Base-by-base conservation (phyloP, 2,113 vertebrate genomes). In the Phylloscopus whistleri region DNA sequence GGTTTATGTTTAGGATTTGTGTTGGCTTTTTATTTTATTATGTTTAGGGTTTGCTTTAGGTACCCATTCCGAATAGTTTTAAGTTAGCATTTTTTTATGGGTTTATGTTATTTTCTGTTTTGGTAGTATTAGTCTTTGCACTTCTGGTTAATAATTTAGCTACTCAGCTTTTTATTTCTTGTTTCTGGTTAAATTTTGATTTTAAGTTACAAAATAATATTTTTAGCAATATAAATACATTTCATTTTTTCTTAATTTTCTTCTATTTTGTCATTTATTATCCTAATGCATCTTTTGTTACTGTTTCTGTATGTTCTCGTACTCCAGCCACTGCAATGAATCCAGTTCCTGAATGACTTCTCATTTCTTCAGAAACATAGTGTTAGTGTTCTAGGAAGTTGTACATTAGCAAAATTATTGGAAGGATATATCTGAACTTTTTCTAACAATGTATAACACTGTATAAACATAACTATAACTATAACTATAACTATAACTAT, bases 171-270 rank as follows among this genome's bases (percentile, higher is more conserved):
- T 73, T 92, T 93, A 82, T 87, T 87, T 93, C 30, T 67, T 68
- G 16, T 56, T 93, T 90, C 52, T 63, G 63, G 74, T 85, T 79
- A 87, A 91, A 81, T 20, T 14, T 66, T 31, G 43, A 63, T 64
- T 88, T 92, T 94, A 87, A 92, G 90, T 85, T 82, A 33, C 20
- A 68, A 75, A 72, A 16, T 59, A 92, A 90, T 82, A 79, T 49
- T 84, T 85, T 72, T 56, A 82, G 79, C 39, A 49, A 35, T 68
- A 14, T 81, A 82, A 90, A 81, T 75, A 72, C 48, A 33, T 23
- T 92, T 78, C 35, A 33, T 5, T 78, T 66, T n/a, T 84, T 87
- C 62, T 87, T 74, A 81, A 70, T 84, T 67, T 14, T 26, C 28
- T 10, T 90, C 26, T 43, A 74, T 84, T 94, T 30, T 55, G 31